Conservation (phyloP, 2,113 vertebrate species). For the Archocentrus centrarchus region DNA sequence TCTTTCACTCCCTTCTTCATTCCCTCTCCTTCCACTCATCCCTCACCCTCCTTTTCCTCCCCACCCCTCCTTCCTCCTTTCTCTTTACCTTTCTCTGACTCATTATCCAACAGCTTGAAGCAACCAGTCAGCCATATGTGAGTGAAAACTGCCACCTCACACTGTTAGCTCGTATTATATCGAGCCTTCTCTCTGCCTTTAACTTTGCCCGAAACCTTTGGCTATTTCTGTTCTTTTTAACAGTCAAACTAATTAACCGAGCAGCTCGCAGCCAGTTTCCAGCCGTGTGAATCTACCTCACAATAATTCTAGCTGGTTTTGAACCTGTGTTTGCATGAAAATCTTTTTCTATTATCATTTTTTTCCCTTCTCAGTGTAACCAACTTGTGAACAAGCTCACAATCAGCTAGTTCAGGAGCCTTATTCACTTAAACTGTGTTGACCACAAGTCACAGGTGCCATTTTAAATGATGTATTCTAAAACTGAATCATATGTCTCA, state of each 20-base stretch:
- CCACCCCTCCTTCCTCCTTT: neutral
- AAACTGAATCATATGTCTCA: neutral
- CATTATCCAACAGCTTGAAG: conserved; percentile 81
- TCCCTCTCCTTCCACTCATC: conserved; percentile 5
- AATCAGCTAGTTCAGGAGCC: conserved; percentile 34
- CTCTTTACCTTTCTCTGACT: conserved; percentile 64
- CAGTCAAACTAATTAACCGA: conserved; percentile 75
- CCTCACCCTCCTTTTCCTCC: conserved; percentile 13
- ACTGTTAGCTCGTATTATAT: conserved; percentile 73
- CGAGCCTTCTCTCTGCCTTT: conserved; percentile 64
- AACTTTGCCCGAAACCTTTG: conserved; percentile 78
- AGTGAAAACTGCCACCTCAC: conserved; percentile 74
- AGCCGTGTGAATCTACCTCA: conserved; percentile 58
- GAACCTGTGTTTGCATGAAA: conserved; percentile 50
- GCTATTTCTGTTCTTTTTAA: conserved; percentile 73
- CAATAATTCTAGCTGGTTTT: conserved; percentile 41
- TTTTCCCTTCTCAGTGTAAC: conserved; percentile 21
- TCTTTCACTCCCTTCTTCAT: neutral
- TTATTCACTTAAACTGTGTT: conserved; percentile 38
- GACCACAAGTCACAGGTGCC: conserved; percentile 15
- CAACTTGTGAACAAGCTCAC: conserved; percentile 61
- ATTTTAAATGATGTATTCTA: conserved; percentile 9
- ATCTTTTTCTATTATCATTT: conserved; percentile 38
- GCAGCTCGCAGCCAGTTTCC: conserved; percentile 57
- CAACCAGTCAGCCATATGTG: conserved; percentile 80